Percentiles rank a stretch among this genome's conserved stretches.
Conservation (phyloP, 2,888 invertebrate genomes). For the Ichneumoninae sp. region DNA sequence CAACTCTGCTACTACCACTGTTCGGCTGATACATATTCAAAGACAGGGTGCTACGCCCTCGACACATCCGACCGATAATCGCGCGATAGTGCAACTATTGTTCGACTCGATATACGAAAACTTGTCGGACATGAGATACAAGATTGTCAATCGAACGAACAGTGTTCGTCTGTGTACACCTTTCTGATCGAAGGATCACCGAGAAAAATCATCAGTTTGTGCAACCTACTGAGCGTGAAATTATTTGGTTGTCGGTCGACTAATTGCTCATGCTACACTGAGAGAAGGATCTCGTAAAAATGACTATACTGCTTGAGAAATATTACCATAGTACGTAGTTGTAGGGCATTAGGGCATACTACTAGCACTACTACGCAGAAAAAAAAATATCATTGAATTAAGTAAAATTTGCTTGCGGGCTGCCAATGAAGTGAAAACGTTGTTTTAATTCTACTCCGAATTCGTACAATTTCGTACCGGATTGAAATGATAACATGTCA, state of each 20-base stretch:
- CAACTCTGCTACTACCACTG: conserved; percentile 2
- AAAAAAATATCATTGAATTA: no score
- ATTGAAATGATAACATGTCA: no score
- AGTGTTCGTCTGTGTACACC: not conserved
- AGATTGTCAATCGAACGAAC: not conserved
- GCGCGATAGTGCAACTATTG: conserved; percentile 22
- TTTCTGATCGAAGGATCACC: not conserved
- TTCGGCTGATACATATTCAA: conserved; percentile 57
- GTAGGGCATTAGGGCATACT: no score
- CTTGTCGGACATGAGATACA: conserved; percentile 8
- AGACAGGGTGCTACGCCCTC: conserved; percentile 45
- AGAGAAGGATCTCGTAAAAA: no score
- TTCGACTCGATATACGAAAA: not conserved
- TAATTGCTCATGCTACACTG: no score
- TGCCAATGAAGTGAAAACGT: no score
- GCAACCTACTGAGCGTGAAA: not conserved
- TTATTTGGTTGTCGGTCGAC: not conserved
- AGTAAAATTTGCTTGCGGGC: no score
- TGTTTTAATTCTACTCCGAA: no score
- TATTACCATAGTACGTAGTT: no score
- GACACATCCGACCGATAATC: conserved; percentile 52
- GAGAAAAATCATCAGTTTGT: not conserved
- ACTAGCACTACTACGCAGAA: no score
- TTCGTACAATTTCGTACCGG: no score
- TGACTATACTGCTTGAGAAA: no score